These are phyloP conservation scores for Lepidocolaptes lacrymiger DNA, from an alignment of 2,797 vertebrate genomes.

Conservation along the genomic window DNA sequence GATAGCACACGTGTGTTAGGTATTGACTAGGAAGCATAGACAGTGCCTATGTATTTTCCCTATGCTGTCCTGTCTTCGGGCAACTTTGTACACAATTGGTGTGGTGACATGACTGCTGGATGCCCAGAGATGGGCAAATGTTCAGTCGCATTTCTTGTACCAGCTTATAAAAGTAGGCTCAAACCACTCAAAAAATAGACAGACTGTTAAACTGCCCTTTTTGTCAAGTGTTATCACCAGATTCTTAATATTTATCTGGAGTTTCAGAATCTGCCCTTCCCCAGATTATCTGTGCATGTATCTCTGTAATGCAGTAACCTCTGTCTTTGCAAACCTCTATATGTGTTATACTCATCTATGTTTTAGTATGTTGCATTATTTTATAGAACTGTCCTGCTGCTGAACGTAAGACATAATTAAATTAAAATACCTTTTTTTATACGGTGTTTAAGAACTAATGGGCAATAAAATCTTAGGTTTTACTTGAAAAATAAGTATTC, in stretches of 20 bases:
- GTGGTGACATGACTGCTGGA: rapidly evolving
- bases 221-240: background rate
- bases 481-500: background rate
- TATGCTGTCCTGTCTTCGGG: too few species aligned
- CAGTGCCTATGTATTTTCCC: background rate
- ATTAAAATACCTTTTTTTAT: background rate
- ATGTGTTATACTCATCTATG: background rate
- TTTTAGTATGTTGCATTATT: background rate
- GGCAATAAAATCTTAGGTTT: background rate
- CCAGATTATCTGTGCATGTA: background rate
- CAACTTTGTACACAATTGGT: background rate
- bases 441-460: background rate
- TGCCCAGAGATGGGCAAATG: background rate
- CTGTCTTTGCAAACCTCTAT: background rate
- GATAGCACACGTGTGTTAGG: background rate
- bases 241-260: background rate
- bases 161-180: background rate
- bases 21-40: background rate
- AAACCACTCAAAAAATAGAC: background rate
- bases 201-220: background rate
- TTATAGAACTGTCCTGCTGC: background rate
- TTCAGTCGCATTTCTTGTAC: background rate
- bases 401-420: background rate
- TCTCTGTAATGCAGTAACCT: rapidly evolving
- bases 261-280: background rate